Percentiles rank a stretch among this genome's conserved stretches.
Evolutionary conservation across 2,113 vertebrate species (phyloP).

Genomic region (Paratilapia polleni): DNA sequence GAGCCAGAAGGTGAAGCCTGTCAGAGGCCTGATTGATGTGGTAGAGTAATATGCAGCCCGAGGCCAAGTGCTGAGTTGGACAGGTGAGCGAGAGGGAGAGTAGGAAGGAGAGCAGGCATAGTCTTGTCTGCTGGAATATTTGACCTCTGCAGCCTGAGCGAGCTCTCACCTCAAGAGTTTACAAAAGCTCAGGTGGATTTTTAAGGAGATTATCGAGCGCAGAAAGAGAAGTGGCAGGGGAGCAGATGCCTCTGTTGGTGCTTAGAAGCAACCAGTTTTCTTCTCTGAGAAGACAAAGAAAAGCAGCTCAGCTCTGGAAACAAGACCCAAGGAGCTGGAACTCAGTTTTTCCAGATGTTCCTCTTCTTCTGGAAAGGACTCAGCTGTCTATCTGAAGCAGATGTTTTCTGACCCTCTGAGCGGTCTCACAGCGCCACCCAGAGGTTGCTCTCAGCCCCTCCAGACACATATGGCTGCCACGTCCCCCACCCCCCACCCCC

Average conservation of each 20-base stretch:
- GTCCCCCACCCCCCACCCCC: slow-evolving; percentile 13
- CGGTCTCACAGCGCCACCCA: slow-evolving; percentile 66
- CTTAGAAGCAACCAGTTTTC: neutral
- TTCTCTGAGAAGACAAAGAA: slow-evolving; percentile 48
- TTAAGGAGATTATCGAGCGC: neutral
- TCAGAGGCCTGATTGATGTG: slow-evolving; percentile 41
- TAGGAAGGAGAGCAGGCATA: slow-evolving; percentile 40
- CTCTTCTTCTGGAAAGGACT: slow-evolving; percentile 40
- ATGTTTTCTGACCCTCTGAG: slow-evolving; percentile 25
- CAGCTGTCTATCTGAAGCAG: slow-evolving; percentile 49
- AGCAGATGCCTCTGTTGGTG: neutral
- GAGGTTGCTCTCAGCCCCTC: slow-evolving; percentile 37
- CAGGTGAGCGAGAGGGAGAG: slow-evolving; percentile 44
- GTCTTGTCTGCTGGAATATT: slow-evolving; percentile 57
- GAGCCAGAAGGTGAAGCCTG: neutral
- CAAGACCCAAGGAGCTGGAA: slow-evolving; percentile 6
- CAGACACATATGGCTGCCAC: slow-evolving; percentile 64
- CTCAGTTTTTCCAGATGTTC: slow-evolving; percentile 74
- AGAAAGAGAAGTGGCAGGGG: neutral
- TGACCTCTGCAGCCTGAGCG: slow-evolving; percentile 13
- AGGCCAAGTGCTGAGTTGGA: slow-evolving; percentile 46
- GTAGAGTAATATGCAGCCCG: slow-evolving; percentile 47
- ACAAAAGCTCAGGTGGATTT: neutral
- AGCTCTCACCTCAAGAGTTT: neutral
- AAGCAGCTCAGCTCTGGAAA: slow-evolving; percentile 29